phyloP scores from a whole-genome alignment of 2,797 vertebrate genomes.

The Danio tinwini region DNA sequence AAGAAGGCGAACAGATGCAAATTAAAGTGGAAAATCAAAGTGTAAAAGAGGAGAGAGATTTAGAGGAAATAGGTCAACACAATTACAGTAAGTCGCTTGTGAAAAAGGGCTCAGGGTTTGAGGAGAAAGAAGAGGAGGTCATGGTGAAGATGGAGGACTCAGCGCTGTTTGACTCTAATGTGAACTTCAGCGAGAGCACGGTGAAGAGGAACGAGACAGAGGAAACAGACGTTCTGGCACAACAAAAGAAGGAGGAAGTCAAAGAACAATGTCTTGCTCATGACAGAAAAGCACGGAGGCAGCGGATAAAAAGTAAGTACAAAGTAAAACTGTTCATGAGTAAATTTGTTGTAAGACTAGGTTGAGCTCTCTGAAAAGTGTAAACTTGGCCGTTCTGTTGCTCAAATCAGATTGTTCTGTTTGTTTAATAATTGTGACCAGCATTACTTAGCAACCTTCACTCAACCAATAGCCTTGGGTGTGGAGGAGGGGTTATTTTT shows the following conservation, averaged over 20 bases:
- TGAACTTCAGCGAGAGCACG: conserved; percentile 18
- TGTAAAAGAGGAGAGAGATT: conserved; percentile 42
- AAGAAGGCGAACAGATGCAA: conserved; percentile 59
- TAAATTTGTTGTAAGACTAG: background rate
- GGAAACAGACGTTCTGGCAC: background rate
- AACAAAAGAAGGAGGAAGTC: conserved; percentile 61
- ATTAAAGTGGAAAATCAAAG: conserved; percentile 48
- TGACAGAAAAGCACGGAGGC: conserved; percentile 30
- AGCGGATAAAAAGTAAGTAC: conserved; percentile 44
- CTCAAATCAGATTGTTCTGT: background rate
- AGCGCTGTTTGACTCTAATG: background rate
- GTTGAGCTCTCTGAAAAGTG: background rate
- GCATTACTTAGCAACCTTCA: background rate
- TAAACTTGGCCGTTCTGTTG: background rate
- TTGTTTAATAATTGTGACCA: conserved; percentile 1
- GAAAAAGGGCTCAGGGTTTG: conserved; percentile 7
- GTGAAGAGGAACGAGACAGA: conserved; percentile 9
- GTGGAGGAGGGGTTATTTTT: background rate
- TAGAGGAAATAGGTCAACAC: conserved; percentile 44
- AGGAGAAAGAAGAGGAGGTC: conserved; percentile 17
- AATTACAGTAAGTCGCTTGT: conserved; percentile 46
- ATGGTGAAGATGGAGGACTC: conserved; percentile 1
- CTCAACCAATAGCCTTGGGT: background rate
- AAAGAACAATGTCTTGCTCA: conserved; percentile 30
- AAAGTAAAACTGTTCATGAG: background rate